Percentiles rank a stretch among this genome's conserved stretches.
Conservation (phyloP, 1,140 invertebrate species). For the Propsilocerus akamusi region DNA sequence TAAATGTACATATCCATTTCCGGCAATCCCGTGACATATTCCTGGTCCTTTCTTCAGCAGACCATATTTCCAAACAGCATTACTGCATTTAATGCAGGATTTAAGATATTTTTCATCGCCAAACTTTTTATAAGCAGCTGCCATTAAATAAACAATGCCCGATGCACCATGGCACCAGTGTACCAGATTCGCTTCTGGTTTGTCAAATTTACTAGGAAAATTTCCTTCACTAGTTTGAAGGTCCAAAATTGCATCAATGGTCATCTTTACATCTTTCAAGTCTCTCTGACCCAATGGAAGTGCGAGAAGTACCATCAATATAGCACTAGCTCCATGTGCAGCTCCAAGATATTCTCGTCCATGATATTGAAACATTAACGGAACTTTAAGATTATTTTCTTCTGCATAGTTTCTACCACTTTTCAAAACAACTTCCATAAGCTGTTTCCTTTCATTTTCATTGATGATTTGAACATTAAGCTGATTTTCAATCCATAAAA, state of each 20-base stretch:
- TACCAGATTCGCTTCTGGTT: conserved; percentile 36
- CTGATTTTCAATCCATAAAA: conserved; percentile 45
- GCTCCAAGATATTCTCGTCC: conserved; percentile 68
- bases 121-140: conserved; percentile 56
- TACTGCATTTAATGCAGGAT: conserved; percentile 46
- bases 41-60: conserved; percentile 79
- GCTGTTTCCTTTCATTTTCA: conserved; percentile 30
- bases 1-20: conserved; percentile 81
- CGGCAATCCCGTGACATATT: conserved; percentile 80
- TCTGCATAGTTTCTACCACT: conserved; percentile 50
- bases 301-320: conserved; percentile 31
- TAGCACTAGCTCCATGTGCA: conserved; percentile 53
- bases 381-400: conserved; percentile 34
- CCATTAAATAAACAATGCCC: conserved; percentile 61
- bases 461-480: conserved; percentile 17
- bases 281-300: neutral
- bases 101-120: conserved; percentile 53
- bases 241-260: neutral
- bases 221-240: neutral
- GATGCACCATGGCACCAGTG: conserved; percentile 95
- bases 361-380: conserved; percentile 75
- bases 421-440: conserved; percentile 45
- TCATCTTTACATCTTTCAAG: neutral
- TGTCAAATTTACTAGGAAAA: neutral
- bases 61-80: conserved; percentile 70